These are phyloP conservation scores for Heterodera schachtii DNA, from an alignment of 1,140 invertebrate species.

Conservation along the genomic window DNA sequence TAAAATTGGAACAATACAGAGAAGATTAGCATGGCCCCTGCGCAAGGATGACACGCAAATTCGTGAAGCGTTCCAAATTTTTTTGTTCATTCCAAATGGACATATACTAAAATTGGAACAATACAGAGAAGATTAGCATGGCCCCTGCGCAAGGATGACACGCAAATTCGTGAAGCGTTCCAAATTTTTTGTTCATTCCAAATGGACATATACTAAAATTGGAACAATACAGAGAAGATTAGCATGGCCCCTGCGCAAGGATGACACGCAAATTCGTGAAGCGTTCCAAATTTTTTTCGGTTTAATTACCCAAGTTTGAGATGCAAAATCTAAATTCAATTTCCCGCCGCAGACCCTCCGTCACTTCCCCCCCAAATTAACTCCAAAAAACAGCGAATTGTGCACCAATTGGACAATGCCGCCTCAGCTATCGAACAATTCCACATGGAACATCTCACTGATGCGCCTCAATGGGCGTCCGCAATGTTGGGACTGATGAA, in stretches of 20 bases:
- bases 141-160: slow-evolving; percentile 90
- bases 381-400: no score
- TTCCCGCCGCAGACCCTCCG: no score
- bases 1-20: slow-evolving; percentile 84
- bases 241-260: slow-evolving; percentile 91
- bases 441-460: no score
- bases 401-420: no score
- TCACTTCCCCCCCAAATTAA: no score
- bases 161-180: slow-evolving; percentile 75
- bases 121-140: slow-evolving; percentile 92
- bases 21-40: slow-evolving; percentile 92
- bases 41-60: slow-evolving; percentile 90
- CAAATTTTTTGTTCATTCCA: slow-evolving; percentile 55
- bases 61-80: slow-evolving; percentile 66
- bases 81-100: no score
- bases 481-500: no score
- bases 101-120: slow-evolving; percentile 76
- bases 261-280: slow-evolving; percentile 82
- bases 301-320: no score
- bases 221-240: slow-evolving; percentile 91
- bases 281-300: slow-evolving; percentile 49
- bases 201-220: slow-evolving; percentile 71
- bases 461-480: no score
- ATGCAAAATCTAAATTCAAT: no score
- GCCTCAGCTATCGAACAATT: no score